Conservation (phyloP, 2,888 invertebrate species). For the Cenopis cana region DNA sequence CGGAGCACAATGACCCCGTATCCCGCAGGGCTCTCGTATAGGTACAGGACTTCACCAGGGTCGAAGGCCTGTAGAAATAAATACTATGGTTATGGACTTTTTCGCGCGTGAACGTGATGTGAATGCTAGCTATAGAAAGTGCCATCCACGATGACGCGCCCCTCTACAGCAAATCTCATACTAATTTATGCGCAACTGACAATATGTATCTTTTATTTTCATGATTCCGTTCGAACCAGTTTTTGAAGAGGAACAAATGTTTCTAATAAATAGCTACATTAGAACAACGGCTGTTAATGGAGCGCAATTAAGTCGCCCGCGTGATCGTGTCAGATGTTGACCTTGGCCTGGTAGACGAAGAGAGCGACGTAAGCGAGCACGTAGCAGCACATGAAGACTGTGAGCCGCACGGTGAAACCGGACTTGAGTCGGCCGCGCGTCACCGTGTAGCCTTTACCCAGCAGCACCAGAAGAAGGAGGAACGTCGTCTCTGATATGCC, state of each 20-base stretch:
- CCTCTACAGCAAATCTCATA: too few species aligned
- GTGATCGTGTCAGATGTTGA: conserved; percentile 62
- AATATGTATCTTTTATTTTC: too few species aligned
- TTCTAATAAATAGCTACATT: too few species aligned
- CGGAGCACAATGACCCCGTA: conserved; percentile 91
- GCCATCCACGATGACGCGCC: too few species aligned
- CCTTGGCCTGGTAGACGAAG: conserved; percentile 92
- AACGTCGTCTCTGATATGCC: conserved; percentile 91
- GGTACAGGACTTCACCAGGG: conserved; percentile 94
- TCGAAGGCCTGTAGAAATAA: conserved; percentile 89
- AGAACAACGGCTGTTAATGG: too few species aligned
- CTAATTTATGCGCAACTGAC: too few species aligned
- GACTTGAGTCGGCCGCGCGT: conserved; percentile 92
- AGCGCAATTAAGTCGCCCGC: too few species aligned
- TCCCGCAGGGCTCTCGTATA: conserved; percentile 96
- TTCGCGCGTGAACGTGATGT: too few species aligned
- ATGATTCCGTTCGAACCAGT: too few species aligned
- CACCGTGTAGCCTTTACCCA: conserved; percentile 96
- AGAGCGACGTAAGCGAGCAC: conserved; percentile 89
- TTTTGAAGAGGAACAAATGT: too few species aligned
- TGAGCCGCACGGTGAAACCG: conserved; percentile 90
- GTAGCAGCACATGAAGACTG: conserved; percentile 92
- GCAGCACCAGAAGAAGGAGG: conserved; percentile 90
- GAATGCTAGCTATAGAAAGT: too few species aligned
- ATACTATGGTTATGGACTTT: neutral